phyloP scores from a whole-genome alignment of 2,113 vertebrate species.

The Fregata magnificens region DNA sequence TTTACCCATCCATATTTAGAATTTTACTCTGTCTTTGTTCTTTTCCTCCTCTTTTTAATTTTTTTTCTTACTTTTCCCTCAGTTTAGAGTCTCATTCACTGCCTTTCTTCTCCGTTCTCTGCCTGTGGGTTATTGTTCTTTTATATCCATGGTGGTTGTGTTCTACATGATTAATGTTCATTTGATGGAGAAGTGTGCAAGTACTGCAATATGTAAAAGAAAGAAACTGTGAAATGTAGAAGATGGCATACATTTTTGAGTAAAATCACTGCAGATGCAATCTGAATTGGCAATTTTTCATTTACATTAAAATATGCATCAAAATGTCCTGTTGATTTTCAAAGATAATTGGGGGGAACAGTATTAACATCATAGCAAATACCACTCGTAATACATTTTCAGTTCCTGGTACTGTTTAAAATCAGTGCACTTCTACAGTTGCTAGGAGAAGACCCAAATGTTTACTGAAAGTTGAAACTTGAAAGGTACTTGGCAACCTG shows the following conservation, averaged over 20 bases:
- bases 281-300: background rate
- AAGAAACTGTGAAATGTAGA: background rate
- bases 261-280: background rate
- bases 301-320: background rate
- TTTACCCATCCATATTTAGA: background rate
- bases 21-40: background rate
- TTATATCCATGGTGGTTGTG: background rate
- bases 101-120: background rate
- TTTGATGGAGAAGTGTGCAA: background rate
- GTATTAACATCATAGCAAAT: background rate
- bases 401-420: background rate
- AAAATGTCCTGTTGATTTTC: background rate
- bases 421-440: background rate
- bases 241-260: background rate
- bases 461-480: background rate
- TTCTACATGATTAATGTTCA: background rate
- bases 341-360: background rate
- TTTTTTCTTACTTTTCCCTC: background rate
- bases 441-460: conserved; percentile 3
- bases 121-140: background rate
- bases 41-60: background rate
- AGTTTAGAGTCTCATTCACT: background rate
- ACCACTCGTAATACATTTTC: background rate
- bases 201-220: background rate
- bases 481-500: background rate